Percentiles rank a stretch among this genome's conserved stretches.
phyloP scores from a whole-genome alignment of 2,113 vertebrate genomes.

The Danio rerio region GRCz12tu NC_133197.1:20124501-20125000 shows the following conservation, averaged over 20 bases:
- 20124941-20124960: conserved; percentile 78
- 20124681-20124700: too few relatives aligned
- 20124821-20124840: conserved; percentile 77
- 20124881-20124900: conserved; percentile 72
- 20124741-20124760: too few relatives aligned
- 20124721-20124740: too few relatives aligned
- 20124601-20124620: conserved; percentile 69
- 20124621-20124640: conserved; percentile 58
- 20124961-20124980: conserved; percentile 57
- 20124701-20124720: too few relatives aligned
- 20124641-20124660: too few relatives aligned
- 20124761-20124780: too few relatives aligned
- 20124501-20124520: conserved; percentile 53
- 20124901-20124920: conserved; percentile 72
- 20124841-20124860: conserved; percentile 81
- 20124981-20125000: conserved; percentile 64
- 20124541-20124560: conserved; percentile 64
- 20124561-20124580: conserved; percentile 61
- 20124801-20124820: conserved; percentile 71
- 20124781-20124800: not conserved
- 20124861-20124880: conserved; percentile 77
- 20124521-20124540: conserved; percentile 63
- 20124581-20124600: conserved; percentile 68
- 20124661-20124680: too few relatives aligned
- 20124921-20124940: conserved; percentile 69